A percentile compares a stretch with the other conserved stretches of the same genome.
phyloP scores from a whole-genome alignment of 1,140 invertebrate genomes.

The Euborellia annulipes region DNA sequence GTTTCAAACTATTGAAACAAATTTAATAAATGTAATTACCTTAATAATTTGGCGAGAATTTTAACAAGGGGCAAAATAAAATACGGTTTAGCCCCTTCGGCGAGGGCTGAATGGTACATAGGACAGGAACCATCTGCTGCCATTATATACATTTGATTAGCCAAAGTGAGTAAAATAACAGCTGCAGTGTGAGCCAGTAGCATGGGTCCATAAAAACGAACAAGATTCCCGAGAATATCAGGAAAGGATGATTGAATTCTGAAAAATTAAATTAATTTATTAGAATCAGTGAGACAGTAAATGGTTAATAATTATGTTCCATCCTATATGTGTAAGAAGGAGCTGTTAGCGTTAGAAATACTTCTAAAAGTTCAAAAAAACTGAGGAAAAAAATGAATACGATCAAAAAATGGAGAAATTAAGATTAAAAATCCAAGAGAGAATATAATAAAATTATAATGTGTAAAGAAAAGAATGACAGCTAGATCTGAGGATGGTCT shows the following conservation, averaged over 20 bases:
- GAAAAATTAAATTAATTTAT: slow-evolving; percentile 14
- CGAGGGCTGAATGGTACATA: slow-evolving; percentile 27
- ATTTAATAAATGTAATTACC: slow-evolving; percentile 15
- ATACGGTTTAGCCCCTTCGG: slow-evolving; percentile 27
- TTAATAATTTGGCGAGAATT: slow-evolving; percentile 17
- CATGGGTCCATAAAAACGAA: slow-evolving; percentile 25
- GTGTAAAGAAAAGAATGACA: too few relatives aligned
- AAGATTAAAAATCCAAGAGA: too few relatives aligned
- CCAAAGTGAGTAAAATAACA: slow-evolving; percentile 26
- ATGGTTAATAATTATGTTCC: too few relatives aligned
- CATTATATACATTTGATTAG: slow-evolving; percentile 23
- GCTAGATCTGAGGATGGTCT: too few relatives aligned
- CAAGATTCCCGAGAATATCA: slow-evolving; percentile 24
- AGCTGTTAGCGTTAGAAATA: too few relatives aligned
- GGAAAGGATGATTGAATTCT: slow-evolving; percentile 22
- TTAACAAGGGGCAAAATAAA: slow-evolving; percentile 25
- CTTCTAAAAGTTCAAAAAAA: too few relatives aligned
- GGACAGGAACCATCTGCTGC: slow-evolving; percentile 17
- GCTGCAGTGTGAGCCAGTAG: slow-evolving; percentile 26
- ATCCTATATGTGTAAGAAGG: too few relatives aligned
- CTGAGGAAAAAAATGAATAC: too few relatives aligned
- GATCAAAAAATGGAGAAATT: too few relatives aligned
- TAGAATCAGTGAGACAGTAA: too few relatives aligned
- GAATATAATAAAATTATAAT: too few relatives aligned
- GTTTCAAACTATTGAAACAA: not conserved